Conservation (phyloP, 2,797 vertebrate species). For the Pygocentrus nattereri region DNA sequence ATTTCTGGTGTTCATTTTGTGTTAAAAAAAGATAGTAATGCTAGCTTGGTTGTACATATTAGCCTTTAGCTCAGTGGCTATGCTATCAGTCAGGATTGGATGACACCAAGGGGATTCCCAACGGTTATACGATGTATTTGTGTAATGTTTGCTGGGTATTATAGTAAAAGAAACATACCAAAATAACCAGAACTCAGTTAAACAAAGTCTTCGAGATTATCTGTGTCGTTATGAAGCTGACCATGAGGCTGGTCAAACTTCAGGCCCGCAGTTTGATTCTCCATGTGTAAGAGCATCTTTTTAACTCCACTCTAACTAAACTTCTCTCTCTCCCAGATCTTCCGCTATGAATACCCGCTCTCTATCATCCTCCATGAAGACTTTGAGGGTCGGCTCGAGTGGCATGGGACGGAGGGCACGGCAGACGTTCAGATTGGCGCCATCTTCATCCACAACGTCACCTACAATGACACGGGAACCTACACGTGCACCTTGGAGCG, state of each 20-base stretch:
- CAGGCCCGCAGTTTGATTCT: background rate
- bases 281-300: no score
- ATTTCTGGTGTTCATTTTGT: no score
- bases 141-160: no score
- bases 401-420: conserved; percentile 81
- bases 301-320: no score
- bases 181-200: background rate
- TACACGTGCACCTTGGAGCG: conserved; percentile 86
- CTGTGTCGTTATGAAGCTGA: background rate
- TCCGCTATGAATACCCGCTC: conserved; percentile 75
- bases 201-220: background rate
- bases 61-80: no score
- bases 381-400: conserved; percentile 80
- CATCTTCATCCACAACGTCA: conserved; percentile 83
- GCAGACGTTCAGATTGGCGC: conserved; percentile 85
- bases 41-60: no score
- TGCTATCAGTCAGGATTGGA: no score
- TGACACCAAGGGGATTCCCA: no score
- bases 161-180: no score
- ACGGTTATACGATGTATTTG: no score
- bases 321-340: conserved; percentile 76
- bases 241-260: background rate
- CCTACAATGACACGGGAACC: conserved; percentile 84
- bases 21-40: no score
- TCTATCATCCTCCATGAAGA: conserved; percentile 70